Conservation (phyloP, 2,888 invertebrate species). For the Hartigia nigra region DNA sequence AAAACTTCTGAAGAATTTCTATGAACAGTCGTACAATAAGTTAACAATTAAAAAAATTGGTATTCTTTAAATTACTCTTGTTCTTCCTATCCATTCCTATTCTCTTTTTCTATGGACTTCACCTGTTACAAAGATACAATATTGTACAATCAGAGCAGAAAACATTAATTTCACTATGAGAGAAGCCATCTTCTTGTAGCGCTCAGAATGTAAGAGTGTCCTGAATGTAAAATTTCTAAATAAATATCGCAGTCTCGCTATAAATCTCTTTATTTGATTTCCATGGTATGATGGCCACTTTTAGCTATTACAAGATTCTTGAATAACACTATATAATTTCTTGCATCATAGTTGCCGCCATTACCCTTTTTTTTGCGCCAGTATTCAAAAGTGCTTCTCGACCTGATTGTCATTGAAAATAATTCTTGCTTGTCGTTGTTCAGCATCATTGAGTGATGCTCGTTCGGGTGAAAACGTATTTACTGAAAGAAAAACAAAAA, state of each 20-base stretch:
- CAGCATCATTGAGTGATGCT: conserved; percentile 2
- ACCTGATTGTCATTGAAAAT: not conserved
- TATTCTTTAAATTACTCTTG: no score
- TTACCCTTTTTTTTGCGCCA: no score
- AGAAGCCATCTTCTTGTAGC: not conserved
- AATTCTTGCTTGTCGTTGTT: not conserved
- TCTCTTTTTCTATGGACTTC: not conserved
- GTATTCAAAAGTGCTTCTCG: no score
- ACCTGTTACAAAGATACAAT: not conserved
- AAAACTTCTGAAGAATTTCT: not conserved
- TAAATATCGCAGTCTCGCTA: no score
- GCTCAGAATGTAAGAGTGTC: no score
- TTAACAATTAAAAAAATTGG: no score
- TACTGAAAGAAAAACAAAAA: not conserved
- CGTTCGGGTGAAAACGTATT: conserved; percentile 4
- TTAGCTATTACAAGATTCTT: not conserved
- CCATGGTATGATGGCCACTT: not conserved
- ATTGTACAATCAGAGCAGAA: not conserved
- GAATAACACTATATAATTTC: not conserved
- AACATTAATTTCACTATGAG: not conserved
- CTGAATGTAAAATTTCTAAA: no score
- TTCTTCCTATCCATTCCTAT: no score
- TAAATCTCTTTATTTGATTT: no score
- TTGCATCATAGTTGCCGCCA: not conserved
- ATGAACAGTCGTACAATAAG: not conserved